Evolutionary conservation across 2,113 vertebrate species (phyloP).

Genomic region (Limanda limanda): DNA sequence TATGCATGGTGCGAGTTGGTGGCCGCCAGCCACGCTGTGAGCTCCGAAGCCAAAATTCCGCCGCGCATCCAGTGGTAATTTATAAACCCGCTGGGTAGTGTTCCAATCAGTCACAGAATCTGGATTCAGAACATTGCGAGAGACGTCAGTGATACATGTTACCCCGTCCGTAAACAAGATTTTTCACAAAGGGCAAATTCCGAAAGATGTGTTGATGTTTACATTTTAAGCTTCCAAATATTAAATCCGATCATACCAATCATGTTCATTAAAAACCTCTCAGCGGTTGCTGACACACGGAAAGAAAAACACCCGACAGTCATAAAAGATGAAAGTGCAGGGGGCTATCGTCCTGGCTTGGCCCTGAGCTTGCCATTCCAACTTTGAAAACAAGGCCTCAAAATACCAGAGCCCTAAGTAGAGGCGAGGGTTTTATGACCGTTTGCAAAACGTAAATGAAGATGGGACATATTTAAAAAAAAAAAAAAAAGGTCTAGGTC

Average conservation of each 20-base stretch:
- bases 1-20: slow-evolving; percentile 42
- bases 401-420: slow-evolving; percentile 53
- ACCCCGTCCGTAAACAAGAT: slow-evolving; percentile 6
- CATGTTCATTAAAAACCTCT: slow-evolving; percentile 16
- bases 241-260: neutral
- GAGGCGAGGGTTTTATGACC: slow-evolving; percentile 57
- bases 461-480: slow-evolving; percentile 62
- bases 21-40: slow-evolving; percentile 61
- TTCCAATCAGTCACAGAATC: slow-evolving; percentile 10
- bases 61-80: slow-evolving; percentile 61
- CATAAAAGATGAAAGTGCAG: slow-evolving; percentile 59
- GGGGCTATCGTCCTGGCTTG: slow-evolving; percentile 18
- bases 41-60: slow-evolving; percentile 69
- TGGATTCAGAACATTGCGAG: slow-evolving; percentile 26
- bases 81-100: slow-evolving; percentile 55
- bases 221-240: slow-evolving; percentile 7
- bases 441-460: slow-evolving; percentile 64
- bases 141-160: slow-evolving; percentile 8
- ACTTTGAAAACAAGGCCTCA: slow-evolving; percentile 59
- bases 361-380: slow-evolving; percentile 51
- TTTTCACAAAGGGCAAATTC: neutral
- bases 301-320: slow-evolving; percentile 33
- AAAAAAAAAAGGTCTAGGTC: slow-evolving; percentile 52
- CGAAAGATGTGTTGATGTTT: neutral
- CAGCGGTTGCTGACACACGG: slow-evolving; percentile 28